Evolutionary conservation across 2,113 vertebrate species (phyloP).

Genomic region (Anhinga rufa): DNA sequence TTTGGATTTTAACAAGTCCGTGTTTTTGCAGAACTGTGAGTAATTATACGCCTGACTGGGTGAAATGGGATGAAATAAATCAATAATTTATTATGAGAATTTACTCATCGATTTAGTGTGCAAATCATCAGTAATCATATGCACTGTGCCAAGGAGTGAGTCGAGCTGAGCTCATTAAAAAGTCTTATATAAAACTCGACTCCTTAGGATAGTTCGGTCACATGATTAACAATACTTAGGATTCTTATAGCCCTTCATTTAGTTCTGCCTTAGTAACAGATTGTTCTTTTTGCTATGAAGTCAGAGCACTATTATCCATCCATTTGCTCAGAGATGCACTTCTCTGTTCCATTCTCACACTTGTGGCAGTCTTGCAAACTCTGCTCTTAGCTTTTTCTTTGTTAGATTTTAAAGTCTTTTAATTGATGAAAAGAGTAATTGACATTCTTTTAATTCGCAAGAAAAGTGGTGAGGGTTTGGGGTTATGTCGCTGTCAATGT

Average conservation of each 20-base stretch:
- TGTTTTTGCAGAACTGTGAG: slow-evolving; percentile 27
- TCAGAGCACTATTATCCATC: background rate
- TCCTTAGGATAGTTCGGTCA: background rate
- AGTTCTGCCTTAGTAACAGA: background rate
- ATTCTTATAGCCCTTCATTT: background rate
- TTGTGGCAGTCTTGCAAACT: background rate
- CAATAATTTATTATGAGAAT: slow-evolving; percentile 50
- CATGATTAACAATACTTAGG: background rate
- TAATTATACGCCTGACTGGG: slow-evolving; percentile 20
- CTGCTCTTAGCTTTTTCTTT: background rate
- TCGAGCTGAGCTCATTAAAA: slow-evolving; percentile 13
- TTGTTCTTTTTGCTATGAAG: background rate
- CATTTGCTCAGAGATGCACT: background rate
- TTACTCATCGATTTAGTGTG: slow-evolving; percentile 29
- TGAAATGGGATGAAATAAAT: slow-evolving; percentile 31
- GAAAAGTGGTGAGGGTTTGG: background rate
- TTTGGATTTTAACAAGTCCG: background rate
- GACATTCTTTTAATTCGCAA: background rate
- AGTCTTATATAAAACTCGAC: background rate
- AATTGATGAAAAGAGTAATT: background rate
- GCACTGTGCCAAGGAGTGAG: background rate
- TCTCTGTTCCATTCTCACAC: background rate
- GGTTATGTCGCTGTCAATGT: background rate
- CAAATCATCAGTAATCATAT: background rate
- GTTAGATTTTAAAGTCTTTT: background rate